These are phyloP conservation scores for Pristionchus fissidentatus DNA, from an alignment of 2,888 invertebrate species.

Conservation along the genomic window DNA sequence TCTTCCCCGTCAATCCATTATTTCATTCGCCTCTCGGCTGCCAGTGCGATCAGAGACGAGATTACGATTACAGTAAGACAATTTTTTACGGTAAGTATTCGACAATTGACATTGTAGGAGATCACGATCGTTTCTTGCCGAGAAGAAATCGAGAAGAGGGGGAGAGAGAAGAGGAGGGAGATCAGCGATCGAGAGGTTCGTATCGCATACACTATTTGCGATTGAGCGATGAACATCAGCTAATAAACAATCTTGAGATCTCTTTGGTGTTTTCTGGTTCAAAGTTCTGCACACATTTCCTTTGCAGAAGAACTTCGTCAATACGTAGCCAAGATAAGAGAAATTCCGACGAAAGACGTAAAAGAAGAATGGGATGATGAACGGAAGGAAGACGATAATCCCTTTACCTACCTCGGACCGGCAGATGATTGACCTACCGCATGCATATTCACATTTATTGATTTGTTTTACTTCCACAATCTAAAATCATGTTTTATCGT, in stretches of 20 bases:
- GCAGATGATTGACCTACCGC: neutral
- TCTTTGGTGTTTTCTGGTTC: too few relatives aligned
- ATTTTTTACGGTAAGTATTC: too few relatives aligned
- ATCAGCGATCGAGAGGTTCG: neutral
- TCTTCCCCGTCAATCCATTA: too few relatives aligned
- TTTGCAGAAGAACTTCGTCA: neutral
- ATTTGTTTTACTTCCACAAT: too few relatives aligned
- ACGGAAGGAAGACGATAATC: neutral
- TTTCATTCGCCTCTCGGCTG: too few relatives aligned
- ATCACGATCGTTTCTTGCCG: too few relatives aligned
- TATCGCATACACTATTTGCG: neutral
- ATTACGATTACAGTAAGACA: too few relatives aligned
- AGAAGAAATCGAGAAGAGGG: too few relatives aligned
- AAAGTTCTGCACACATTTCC: neutral
- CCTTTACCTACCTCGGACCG: constrained; percentile 17
- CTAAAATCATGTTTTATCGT: constrained; percentile 41
- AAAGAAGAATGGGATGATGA: neutral
- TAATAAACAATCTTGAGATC: neutral
- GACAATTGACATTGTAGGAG: too few relatives aligned
- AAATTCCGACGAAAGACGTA: neutral
- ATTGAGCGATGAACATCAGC: neutral
- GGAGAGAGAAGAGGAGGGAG: neutral
- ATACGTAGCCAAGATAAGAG: constrained; percentile 8
- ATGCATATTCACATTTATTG: too few relatives aligned
- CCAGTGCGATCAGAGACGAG: too few relatives aligned